Conservation (phyloP, 2,888 invertebrate genomes). For the Diaprepes abbreviatus region DNA sequence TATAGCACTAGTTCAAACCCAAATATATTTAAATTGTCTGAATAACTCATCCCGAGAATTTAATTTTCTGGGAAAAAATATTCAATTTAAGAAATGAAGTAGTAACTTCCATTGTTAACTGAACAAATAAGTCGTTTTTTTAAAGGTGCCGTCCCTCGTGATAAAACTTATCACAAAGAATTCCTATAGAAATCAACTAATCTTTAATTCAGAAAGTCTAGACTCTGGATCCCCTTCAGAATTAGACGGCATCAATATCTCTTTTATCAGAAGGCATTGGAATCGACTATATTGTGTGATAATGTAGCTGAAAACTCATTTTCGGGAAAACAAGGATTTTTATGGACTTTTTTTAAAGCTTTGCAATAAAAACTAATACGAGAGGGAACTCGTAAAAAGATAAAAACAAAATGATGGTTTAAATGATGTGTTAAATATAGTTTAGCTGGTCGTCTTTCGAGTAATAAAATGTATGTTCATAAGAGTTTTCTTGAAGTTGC, state of each 20-base stretch:
- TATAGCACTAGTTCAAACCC: too few species aligned
- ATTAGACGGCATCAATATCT: background rate
- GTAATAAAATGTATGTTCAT: too few species aligned
- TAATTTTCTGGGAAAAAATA: too few species aligned
- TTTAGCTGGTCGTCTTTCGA: background rate
- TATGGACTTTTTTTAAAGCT: background rate
- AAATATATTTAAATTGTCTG: too few species aligned
- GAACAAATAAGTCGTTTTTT: background rate
- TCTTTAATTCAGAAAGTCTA: background rate
- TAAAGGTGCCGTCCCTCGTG: background rate
- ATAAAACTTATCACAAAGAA: background rate
- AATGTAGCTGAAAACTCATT: slow-evolving; percentile 24
- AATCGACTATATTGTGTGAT: slow-evolving; percentile 20
- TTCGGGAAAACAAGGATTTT: slow-evolving; percentile 27
- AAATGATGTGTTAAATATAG: background rate
- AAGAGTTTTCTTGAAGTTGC: too few species aligned
- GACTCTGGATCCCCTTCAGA: background rate
- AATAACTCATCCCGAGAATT: too few species aligned
- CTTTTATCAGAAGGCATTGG: slow-evolving; percentile 2
- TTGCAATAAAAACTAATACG: background rate
- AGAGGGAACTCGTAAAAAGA: background rate
- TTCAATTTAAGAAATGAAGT: too few species aligned
- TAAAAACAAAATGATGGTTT: background rate
- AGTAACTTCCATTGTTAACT: too few species aligned
- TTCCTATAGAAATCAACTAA: background rate